Base-by-base conservation (phyloP, 2,797 vertebrate genomes). In the Hydrolagus colliei region DNA sequence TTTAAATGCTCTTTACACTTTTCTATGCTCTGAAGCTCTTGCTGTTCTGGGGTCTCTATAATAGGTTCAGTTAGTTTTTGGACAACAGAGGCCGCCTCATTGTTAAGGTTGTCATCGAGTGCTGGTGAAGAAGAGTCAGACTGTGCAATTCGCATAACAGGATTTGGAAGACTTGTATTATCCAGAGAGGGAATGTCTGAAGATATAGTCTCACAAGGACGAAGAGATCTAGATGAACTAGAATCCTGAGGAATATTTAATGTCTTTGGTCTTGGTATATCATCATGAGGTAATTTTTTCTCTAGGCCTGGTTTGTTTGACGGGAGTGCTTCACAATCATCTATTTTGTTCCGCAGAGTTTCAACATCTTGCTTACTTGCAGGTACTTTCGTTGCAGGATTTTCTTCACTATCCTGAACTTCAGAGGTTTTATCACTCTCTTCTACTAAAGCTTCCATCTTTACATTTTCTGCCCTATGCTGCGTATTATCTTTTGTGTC, bases 271-370 rank as follows among this genome's bases (percentile, higher is more conserved):
- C 32, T 84, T 71, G 18, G 27, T 41, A 68, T 11, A 35, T 84
- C 27, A 32, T 84, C 32, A 67, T 71, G 65, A 71, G 79, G 9
- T 84, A 18, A 18, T 41, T 84, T 63, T 18, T 71, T 32, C 16
- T 4, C 71, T 71, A 68, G 32, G 35, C 68, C 79, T 84, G 41
- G 41, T 1, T 74, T 90, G 61, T 73, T 86, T 3, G 86, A 68
- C 0, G 72, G 62, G 5, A 41, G 67, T 27, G 52, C 14, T 41
- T 87, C 86, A 27, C 52, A 72, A 10, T 85, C 86, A 79, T 86
- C 86, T n/a, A 88, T 89, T 80, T 92, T 94, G 59, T 91, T 94
- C 84, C 87, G 92, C 4, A 92, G 92, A 73, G 91, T 88, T 86
- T 89, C 91, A 73, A 73, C 88, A 88, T 88, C 90, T 82, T 89